Base-by-base conservation (phyloP, 2,888 invertebrate genomes). In the Tipula vernalis region DNA sequence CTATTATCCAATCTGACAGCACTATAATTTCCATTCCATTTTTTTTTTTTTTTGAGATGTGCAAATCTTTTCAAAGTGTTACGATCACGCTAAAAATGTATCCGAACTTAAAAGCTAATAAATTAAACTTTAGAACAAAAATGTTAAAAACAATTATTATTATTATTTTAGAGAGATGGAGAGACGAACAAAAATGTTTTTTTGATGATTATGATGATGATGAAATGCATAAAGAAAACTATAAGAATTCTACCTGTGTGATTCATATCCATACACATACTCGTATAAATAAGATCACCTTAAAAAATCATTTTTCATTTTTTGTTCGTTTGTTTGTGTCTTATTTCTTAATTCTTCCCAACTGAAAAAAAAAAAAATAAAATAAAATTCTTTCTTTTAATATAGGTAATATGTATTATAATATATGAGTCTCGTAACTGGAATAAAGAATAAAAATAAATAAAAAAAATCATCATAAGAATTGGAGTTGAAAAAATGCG, bases 1-100 rank as follows among this genome's bases (percentile, higher is more conserved):
- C 28, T 71, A 71, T 71, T 71, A 71, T 71, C 10, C 28, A 71
- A 71, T 28, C 12, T 71, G 71, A 71, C 71, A 71, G 28, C 71
- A 10, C 18, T 71, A 71, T 71, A 71, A 71, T 71, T 71, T 71
- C 28, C 8, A 28, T n/a, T 10, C 18, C 10, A 71, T 10, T 71
- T 57, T 57, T 57, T 57, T 57, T 18, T 71, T 8, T 3, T 2
- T 71, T 71, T 71, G 28, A 28, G 71, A 71, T 28, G 71, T 28
- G 71, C 71, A 71, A 71, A 71, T 71, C 71, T 71, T 71, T 71
- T 71, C 71, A 71, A 71, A 71, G 71, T 71, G 71, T 71, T 71
- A 71, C 28, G 71, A 71, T 71, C 71, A 71, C 71, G 28, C 28
- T 28, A 71, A 71, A 71, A 71, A 51, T 15, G 3, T 28, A 28